Conservation (phyloP, 2,113 vertebrate genomes). For the Azemiops feae region DNA sequence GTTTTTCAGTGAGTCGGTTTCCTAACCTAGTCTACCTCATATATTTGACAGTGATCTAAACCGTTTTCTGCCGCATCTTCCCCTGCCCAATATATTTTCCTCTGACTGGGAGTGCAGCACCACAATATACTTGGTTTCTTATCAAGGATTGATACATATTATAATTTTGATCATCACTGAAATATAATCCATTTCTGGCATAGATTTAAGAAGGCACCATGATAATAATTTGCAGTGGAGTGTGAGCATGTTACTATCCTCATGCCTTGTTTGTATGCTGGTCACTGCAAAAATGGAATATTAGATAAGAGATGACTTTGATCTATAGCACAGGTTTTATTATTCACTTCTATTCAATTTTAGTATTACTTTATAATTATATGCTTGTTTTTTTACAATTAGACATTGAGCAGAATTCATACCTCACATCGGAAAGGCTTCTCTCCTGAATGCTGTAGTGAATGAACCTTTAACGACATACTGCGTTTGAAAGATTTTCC, state of each 20-base stretch:
- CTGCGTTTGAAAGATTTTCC: slow-evolving; percentile 98
- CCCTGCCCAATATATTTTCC: neutral
- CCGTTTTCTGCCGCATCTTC: neutral
- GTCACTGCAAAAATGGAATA: neutral
- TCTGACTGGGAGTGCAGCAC: neutral
- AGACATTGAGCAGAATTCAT: neutral
- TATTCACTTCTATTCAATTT: neutral
- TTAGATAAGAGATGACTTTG: neutral
- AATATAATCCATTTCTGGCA: neutral
- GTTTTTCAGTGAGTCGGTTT: neutral
- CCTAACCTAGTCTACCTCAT: neutral
- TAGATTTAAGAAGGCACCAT: neutral
- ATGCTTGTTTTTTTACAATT: neutral
- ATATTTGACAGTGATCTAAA: neutral
- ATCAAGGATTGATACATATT: neutral
- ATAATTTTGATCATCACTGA: neutral
- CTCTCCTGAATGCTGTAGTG: slow-evolving; percentile 95
- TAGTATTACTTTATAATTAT: neutral
- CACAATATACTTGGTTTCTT: neutral
- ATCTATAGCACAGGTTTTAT: neutral
- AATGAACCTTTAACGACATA: slow-evolving; percentile 99
- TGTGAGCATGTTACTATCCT: neutral
- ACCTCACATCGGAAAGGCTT: slow-evolving; percentile 98
- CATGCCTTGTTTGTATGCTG: neutral
- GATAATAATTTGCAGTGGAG: neutral